Percentiles rank a stretch among this genome's conserved stretches.
These are phyloP conservation scores for Biston betularia DNA, from an alignment of 2,888 invertebrate genomes.

Conservation along the genomic window DNA sequence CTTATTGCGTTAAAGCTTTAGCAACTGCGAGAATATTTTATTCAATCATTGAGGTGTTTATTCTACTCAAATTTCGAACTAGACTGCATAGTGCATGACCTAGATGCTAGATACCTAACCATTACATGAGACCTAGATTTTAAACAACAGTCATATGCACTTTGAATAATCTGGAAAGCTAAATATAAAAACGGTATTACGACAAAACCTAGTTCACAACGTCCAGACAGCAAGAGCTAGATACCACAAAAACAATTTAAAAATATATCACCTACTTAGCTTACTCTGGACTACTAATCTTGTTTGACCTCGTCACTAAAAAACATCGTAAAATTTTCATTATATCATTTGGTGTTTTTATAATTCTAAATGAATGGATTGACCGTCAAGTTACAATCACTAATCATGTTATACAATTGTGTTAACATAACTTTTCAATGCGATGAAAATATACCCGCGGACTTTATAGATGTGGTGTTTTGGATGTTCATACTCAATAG, in stretches of 20 bases:
- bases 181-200: conserved; percentile 1
- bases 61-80: conserved; percentile 15
- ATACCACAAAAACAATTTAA: conserved; percentile 19
- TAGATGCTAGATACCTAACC: conserved; percentile 9
- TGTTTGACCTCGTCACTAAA: conserved; percentile 18
- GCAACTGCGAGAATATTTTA: neutral
- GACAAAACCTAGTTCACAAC: conserved; percentile 4
- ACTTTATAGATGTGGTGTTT: too few relatives aligned
- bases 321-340: conserved; percentile 10
- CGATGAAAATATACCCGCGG: neutral
- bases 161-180: neutral
- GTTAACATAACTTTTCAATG: neutral
- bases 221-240: conserved; percentile 11
- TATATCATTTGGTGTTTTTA: conserved; percentile 6
- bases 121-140: conserved; percentile 20
- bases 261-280: conserved; percentile 19
- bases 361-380: neutral
- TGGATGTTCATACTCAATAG: too few relatives aligned
- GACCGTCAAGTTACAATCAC: neutral
- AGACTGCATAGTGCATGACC: conserved; percentile 14
- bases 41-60: conserved; percentile 17
- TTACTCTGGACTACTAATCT: conserved; percentile 10
- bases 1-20: too few relatives aligned
- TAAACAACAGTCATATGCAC: conserved; percentile 1
- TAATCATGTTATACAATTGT: neutral